These are phyloP conservation scores for Drosophila pegasa DNA, from an alignment of 2,888 invertebrate species.

Conservation along the genomic window DNA sequence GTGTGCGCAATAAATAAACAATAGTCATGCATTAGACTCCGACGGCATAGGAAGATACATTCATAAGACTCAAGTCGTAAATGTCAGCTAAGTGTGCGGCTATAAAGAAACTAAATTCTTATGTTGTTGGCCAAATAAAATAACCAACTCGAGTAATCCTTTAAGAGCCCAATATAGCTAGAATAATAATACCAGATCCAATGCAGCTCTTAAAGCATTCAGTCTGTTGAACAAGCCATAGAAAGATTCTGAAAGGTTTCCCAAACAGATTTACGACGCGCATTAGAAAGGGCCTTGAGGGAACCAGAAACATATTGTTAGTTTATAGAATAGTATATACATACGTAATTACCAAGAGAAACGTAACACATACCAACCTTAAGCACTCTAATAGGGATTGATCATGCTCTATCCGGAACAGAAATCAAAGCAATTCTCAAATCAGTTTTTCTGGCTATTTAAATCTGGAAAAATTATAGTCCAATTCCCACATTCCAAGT, in stretches of 20 bases:
- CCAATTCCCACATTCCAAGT: neutral
- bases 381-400: too few relatives aligned
- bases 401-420: too few relatives aligned
- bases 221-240: neutral
- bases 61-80: constrained; percentile 21
- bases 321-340: too few relatives aligned
- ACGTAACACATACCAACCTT: too few relatives aligned
- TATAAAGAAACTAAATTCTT: constrained; percentile 10
- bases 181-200: too few relatives aligned
- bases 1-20: constrained; percentile 40
- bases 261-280: neutral
- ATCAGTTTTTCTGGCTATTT: neutral
- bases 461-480: neutral
- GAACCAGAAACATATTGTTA: neutral
- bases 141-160: neutral
- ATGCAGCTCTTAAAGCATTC: neutral
- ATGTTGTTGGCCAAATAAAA: neutral
- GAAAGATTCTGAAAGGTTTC: neutral
- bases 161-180: neutral
- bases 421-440: too few relatives aligned
- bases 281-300: neutral
- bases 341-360: too few relatives aligned
- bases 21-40: constrained; percentile 12
- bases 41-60: neutral
- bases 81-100: constrained; percentile 12